These are phyloP conservation scores for Cichladusa arquata DNA, from an alignment of 2,113 vertebrate species.

Conservation along the genomic window DNA sequence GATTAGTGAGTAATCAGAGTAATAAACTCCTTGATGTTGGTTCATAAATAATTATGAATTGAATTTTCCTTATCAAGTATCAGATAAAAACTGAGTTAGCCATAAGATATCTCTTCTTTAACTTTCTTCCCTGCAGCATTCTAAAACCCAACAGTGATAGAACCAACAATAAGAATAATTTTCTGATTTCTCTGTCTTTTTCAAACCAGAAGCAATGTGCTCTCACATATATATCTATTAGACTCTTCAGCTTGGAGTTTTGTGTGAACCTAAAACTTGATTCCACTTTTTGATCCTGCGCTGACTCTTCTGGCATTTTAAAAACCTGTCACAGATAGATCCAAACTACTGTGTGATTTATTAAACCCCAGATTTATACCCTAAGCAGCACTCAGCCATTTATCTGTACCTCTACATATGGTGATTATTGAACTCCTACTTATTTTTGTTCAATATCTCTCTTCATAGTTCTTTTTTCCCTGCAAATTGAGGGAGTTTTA, in stretches of 20 bases:
- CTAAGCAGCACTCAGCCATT: neutral
- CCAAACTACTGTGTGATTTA: neutral
- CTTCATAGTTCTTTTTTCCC: neutral
- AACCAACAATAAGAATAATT: neutral
- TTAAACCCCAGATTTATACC: neutral
- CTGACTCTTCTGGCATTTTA: neutral
- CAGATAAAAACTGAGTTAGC: neutral
- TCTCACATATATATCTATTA: neutral
- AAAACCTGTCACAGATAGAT: neutral
- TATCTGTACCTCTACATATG: neutral
- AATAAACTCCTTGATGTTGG: slow-evolving; percentile 74
- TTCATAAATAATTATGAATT: slow-evolving; percentile 76
- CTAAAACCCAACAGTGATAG: neutral
- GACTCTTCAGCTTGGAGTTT: neutral
- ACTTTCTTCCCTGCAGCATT: neutral
- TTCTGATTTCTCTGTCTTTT: neutral
- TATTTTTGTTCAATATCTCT: neutral
- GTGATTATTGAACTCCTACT: neutral
- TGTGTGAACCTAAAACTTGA: neutral
- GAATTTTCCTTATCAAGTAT: slow-evolving; percentile 42
- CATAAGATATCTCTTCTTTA: neutral
- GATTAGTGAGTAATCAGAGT: slow-evolving; percentile 83
- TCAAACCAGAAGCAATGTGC: neutral
- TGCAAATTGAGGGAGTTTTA: neutral
- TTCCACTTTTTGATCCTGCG: neutral